Conservation (phyloP, 53 echinoderm and acorn worm genomes). For the Paelopatides confundens region DNA sequence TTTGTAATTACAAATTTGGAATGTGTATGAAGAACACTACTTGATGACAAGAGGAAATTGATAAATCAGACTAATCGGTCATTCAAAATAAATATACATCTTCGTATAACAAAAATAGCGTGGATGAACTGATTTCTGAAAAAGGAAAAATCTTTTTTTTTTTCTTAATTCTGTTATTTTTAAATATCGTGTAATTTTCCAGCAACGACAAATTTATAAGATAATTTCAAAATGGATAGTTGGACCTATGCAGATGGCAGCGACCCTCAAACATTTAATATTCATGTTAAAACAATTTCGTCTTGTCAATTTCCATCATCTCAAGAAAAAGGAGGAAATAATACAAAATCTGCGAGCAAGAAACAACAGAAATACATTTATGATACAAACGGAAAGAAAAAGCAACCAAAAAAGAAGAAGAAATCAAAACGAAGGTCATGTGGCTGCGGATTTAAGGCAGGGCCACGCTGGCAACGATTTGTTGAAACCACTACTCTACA, state of each 20-base stretch:
- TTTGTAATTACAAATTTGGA: no score
- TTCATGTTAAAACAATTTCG: neutral
- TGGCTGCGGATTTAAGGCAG: neutral
- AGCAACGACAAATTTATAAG: no score
- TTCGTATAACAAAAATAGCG: no score
- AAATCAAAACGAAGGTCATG: neutral
- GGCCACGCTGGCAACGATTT: conserved; percentile 58
- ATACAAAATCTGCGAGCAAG: neutral
- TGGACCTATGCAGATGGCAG: neutral
- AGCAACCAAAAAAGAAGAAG: neutral
- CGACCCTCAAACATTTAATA: neutral
- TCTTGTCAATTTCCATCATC: neutral
- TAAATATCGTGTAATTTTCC: no score
- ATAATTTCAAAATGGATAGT: neutral
- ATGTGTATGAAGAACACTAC: no score
- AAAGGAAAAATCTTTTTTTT: no score
- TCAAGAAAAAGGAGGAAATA: neutral
- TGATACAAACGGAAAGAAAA: neutral
- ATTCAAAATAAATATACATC: no score
- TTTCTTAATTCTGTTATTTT: no score
- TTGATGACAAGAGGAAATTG: no score
- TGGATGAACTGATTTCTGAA: no score
- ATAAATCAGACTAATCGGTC: no score
- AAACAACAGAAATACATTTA: neutral
- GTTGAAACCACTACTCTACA: conserved; percentile 74